Base-by-base conservation (phyloP, 2,113 vertebrate genomes). In the Tenebrosternarchus preto region DNA sequence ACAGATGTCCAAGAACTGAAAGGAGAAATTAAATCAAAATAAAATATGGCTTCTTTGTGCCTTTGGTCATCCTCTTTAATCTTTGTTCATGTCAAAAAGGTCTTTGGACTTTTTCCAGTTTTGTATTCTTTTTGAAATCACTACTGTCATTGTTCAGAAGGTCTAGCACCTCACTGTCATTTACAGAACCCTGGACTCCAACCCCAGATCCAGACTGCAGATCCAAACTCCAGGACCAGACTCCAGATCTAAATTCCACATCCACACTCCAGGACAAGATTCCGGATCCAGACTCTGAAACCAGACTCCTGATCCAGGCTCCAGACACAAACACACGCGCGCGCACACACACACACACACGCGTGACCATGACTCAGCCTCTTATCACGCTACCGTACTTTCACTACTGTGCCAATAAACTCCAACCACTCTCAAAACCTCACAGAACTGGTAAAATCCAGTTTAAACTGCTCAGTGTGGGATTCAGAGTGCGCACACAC, bases 381-480 rank as follows among this genome's bases (percentile, higher is more conserved):
- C 74, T 57, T 60, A 56, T 61, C 56, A 36, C 36, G 55, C 43
- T 64, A 81, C 43, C 57, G 78, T 22, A 7, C 20, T n/a, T 80
- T 73, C 16, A 19, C 17, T 4, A 73, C 43, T 56, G 36, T 55
- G 55, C 61, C 46, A 57, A 78, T 81, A 84, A 78, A 81, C 70
- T 56, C 61, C 50, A 66, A 46, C 59, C 31, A 33, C 78, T 63
- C 43, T 69, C 72, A 53, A 63, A 74, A 80, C 66, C 80, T 73
- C 75, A 78, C 20, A 80, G 76, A 81, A 78, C 83, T 78, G 76
- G 83, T 75, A 75, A 78, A 57, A 81, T 74, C 83, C 81, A 71
- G 83, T 71, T 84, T 63, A 36, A 78, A 74, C 83, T 78, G 83
- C 80, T 82, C 27, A n/a, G 24, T 25, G 67, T 80, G 71, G 66